Percentiles rank a stretch among this genome's conserved stretches.
These are phyloP conservation scores for Ectemnius lituratus DNA, from an alignment of 2,888 invertebrate species.

Conservation along the genomic window DNA sequence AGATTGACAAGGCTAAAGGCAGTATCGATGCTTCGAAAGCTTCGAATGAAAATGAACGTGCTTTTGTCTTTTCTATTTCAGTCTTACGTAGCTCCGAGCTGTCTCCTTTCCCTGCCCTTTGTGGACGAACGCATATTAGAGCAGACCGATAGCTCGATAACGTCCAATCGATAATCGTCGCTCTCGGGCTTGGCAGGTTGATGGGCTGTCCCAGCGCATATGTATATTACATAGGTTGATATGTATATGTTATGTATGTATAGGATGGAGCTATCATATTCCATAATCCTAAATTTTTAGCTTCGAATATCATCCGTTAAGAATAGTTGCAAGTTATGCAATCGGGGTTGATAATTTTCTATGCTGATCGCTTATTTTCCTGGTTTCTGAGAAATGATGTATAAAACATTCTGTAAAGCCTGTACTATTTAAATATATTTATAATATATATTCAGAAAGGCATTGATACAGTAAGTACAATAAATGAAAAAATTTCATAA, in stretches of 20 bases:
- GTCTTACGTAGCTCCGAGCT: not conserved
- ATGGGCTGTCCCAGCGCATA: constrained; percentile 39
- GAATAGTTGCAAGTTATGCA: too few relatives aligned
- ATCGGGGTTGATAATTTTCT: too few relatives aligned
- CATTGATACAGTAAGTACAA: too few relatives aligned
- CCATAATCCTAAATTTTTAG: not conserved
- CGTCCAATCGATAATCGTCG: constrained; percentile 53
- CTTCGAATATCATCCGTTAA: too few relatives aligned
- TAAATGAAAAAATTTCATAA: too few relatives aligned
- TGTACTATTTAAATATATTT: too few relatives aligned
- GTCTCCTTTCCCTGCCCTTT: constrained; percentile 16
- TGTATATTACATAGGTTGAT: constrained; percentile 4
- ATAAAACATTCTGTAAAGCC: too few relatives aligned
- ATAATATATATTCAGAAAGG: too few relatives aligned
- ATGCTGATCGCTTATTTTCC: too few relatives aligned
- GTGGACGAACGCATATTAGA: constrained; percentile 48
- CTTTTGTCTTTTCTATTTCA: not conserved
- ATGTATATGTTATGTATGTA: constrained; percentile 5
- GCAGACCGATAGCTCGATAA: constrained; percentile 54
- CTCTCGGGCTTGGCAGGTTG: constrained; percentile 42
- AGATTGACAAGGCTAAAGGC: too few relatives aligned
- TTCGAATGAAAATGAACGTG: not conserved
- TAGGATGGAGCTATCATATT: not conserved
- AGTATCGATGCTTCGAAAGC: too few relatives aligned
- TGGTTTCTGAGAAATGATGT: too few relatives aligned